A percentile compares a stretch with the other conserved stretches of the same genome.
phyloP scores from a whole-genome alignment of 92 coral and sea anemone genomes.

The Siderastrea siderea region DNA sequence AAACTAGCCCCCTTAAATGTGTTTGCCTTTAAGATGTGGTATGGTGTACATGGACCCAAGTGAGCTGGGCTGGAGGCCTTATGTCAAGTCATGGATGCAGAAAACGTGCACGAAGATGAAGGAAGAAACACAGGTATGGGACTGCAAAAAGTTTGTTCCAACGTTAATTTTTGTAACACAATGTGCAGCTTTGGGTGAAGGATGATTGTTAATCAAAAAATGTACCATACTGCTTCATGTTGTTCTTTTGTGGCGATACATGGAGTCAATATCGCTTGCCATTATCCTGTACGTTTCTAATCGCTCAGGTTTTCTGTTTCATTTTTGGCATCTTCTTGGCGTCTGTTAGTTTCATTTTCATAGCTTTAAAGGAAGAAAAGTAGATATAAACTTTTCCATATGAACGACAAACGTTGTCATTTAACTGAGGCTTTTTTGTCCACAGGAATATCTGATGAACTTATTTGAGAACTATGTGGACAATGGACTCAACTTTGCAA shows the following conservation, averaged over 20 bases:
- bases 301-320: too few species aligned
- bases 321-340: neutral
- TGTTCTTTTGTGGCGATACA: too few species aligned
- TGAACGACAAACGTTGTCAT: too few species aligned
- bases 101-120: constrained; percentile 84
- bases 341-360: neutral
- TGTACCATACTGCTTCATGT: too few species aligned
- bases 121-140: constrained; percentile 89
- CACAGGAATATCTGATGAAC: constrained; percentile 91
- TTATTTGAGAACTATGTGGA: constrained; percentile 96
- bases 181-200: too few species aligned
- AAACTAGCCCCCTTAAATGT: too few species aligned
- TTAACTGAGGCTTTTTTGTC: neutral
- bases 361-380: neutral
- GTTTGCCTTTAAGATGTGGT: constrained; percentile 77
- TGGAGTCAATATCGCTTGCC: too few species aligned
- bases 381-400: too few species aligned
- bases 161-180: too few species aligned
- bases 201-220: too few species aligned
- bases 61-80: constrained; percentile 96
- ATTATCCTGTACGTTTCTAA: too few species aligned
- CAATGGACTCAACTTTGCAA: constrained; percentile 89
- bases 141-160: too few species aligned
- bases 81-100: constrained; percentile 94
- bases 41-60: constrained; percentile 99